Conservation (phyloP, 2,888 invertebrate genomes). For the Trissoscelio sp. region DNA sequence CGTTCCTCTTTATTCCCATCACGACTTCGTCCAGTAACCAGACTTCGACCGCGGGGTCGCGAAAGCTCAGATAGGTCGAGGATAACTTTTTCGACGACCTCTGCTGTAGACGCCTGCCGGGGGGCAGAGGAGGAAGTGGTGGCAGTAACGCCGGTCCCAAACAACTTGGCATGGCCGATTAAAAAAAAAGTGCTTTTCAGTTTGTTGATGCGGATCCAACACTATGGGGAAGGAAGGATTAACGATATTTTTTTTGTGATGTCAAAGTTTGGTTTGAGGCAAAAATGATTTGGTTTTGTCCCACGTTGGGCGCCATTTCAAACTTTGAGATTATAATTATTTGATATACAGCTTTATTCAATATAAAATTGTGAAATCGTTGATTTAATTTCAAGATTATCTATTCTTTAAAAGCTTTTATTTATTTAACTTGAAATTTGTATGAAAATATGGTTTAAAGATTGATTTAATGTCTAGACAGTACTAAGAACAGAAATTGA, state of each 20-base stretch:
- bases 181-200: background rate
- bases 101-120: slow-evolving; percentile 83
- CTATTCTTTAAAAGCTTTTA: too few relatives aligned
- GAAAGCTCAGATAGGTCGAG: slow-evolving; percentile 86
- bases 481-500: background rate
- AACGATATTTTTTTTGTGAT: background rate
- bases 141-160: slow-evolving; percentile 86
- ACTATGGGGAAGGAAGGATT: background rate
- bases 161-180: slow-evolving; percentile 81
- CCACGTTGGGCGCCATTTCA: too few relatives aligned
- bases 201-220: background rate
- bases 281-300: too few relatives aligned
- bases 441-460: too few relatives aligned
- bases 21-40: slow-evolving; percentile 76
- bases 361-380: too few relatives aligned
- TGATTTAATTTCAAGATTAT: too few relatives aligned
- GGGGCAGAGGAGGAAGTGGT: slow-evolving; percentile 86
- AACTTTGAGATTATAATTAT: too few relatives aligned
- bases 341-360: too few relatives aligned
- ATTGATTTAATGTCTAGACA: too few relatives aligned
- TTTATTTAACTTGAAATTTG: too few relatives aligned
- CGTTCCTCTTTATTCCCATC: slow-evolving; percentile 77
- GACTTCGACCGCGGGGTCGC: slow-evolving; percentile 85
- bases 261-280: background rate
- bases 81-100: slow-evolving; percentile 82